Conservation (phyloP, 2,113 vertebrate genomes). For the Aldabrachelys gigantea region DNA sequence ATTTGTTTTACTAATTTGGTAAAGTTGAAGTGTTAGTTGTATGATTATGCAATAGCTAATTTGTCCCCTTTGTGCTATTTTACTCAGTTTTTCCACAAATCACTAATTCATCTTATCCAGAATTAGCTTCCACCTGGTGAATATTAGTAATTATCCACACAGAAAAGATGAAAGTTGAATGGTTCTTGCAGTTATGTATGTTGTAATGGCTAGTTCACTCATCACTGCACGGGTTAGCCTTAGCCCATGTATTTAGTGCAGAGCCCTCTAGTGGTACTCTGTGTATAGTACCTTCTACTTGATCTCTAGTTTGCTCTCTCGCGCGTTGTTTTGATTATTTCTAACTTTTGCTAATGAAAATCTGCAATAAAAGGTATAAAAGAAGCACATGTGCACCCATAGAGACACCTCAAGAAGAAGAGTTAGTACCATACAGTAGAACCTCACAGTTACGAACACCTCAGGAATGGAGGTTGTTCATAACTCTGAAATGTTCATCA, state of each 20-base stretch:
- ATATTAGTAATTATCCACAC: neutral
- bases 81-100: neutral
- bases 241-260: neutral
- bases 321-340: fast-evolving
- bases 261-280: conserved; percentile 60
- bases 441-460: no score
- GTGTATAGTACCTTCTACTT: neutral
- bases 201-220: neutral
- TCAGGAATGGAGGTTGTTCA: no score
- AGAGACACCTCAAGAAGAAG: neutral
- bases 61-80: neutral
- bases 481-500: no score
- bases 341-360: neutral
- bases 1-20: neutral
- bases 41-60: neutral
- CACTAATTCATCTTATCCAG: neutral
- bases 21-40: fast-evolving
- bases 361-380: neutral
- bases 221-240: neutral
- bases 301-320: neutral
- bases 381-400: neutral
- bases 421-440: neutral
- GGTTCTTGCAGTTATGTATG: neutral
- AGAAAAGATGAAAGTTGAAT: conserved; percentile 45
- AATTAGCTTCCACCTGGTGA: neutral